Evolutionary conservation across 2,888 invertebrate genomes (phyloP), one percentile per base, ranked within the genome.

Genomic region (Pheosia tremula): DNA sequence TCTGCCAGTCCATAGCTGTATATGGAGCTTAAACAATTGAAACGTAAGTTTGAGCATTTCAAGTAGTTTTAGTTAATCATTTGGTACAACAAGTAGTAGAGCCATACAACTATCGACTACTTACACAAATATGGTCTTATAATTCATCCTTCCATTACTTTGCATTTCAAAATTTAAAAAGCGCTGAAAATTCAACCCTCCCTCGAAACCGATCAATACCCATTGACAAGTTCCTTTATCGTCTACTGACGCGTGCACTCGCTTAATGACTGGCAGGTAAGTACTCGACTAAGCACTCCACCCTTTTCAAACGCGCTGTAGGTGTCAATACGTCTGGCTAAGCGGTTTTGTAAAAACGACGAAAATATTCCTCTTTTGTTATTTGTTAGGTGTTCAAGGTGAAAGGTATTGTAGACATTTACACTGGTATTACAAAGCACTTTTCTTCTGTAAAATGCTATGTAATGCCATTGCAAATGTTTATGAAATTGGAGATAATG

Each of bases 251-350:
- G 55, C 57, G n/a, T 63, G 59, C 60, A 58, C 61, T 63, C 62
- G 56, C 57, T 11, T 67, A 64, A 73, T 65, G 62, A 69, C 53
- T 60, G 57, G 13, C 63, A 58, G 59, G 55, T 58, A 58, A 50
- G 52, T 55, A 38, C 58, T 60, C 56, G 10, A 59, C 47, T 50
- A 47, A 60, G 56, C 60, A 56, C 56, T 68, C 58, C 38, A 70
- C 68, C 64, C 64, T 63, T 61, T 63, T 68, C 68, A 68, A 63
- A 62, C 56, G 54, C 50, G 4, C 9, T 47, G 52, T 36, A 11
- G 45, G 50, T 66, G 60, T 59, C 61, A 63, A 63, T 67, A 62
- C 56, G 59, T 65, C 54, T 57, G 57, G 60, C 62, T 56, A 60
- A 63, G 66, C 36, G 59, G 37, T 67, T 64, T 62, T 63, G 62